Conservation (phyloP, 2,797 vertebrate species). For the Tadarida brasiliensis region DNA sequence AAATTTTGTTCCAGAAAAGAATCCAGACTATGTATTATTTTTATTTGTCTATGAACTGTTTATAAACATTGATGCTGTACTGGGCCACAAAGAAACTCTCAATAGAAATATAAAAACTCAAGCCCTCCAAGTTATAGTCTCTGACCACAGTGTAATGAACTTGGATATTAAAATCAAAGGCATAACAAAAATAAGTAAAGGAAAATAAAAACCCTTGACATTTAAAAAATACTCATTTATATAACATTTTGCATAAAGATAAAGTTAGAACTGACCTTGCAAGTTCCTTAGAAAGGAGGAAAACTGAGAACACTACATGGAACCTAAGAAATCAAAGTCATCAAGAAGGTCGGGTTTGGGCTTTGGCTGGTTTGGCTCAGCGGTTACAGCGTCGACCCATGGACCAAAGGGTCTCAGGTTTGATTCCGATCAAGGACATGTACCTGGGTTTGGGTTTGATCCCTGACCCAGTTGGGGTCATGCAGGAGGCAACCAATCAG, state of each 20-base stretch:
- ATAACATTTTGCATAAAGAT: not conserved
- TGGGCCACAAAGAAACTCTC: not conserved
- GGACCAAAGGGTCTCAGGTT: too few species aligned
- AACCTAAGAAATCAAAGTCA: not conserved
- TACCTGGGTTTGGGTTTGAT: too few species aligned
- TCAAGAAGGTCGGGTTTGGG: not conserved
- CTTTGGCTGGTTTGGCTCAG: too few species aligned
- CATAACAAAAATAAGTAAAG: not conserved
- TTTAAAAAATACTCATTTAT: not conserved
- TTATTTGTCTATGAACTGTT: not conserved
- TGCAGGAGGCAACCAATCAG: too few species aligned
- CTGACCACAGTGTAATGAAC: not conserved
- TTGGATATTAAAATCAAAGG: conserved; percentile 7
- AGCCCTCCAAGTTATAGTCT: not conserved
- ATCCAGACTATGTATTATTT: not conserved
- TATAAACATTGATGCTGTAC: not conserved
- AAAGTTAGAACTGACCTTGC: not conserved
- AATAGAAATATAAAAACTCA: not conserved
- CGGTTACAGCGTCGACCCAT: too few species aligned
- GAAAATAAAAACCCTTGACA: not conserved
- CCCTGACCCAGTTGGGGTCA: too few species aligned
- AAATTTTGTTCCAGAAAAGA: not conserved
- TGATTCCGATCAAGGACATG: too few species aligned
- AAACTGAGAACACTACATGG: not conserved
- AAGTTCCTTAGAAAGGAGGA: not conserved